Conservation (phyloP, 2,888 invertebrate genomes). For the Coleophora deauratella region DNA sequence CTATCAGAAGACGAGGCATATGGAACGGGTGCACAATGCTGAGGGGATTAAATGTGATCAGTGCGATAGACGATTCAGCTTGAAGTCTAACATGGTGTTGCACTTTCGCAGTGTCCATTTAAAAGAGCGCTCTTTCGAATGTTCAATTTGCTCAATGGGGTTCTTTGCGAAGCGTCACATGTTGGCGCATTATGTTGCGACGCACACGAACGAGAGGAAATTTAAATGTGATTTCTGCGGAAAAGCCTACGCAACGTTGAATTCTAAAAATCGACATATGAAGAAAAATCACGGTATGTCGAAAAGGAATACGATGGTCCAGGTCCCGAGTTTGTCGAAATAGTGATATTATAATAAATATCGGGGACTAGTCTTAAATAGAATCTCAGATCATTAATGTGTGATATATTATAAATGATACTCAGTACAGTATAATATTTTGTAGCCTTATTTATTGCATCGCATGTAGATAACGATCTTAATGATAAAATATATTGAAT, state of each 20-base stretch:
- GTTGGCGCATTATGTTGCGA: slow-evolving; percentile 62
- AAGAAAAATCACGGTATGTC: slow-evolving; percentile 56
- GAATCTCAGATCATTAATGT: no score
- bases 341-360: no score
- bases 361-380: no score
- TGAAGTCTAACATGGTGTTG: slow-evolving; percentile 51
- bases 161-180: slow-evolving; percentile 64
- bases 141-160: slow-evolving; percentile 60
- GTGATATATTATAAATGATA: no score
- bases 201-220: slow-evolving; percentile 65
- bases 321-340: slow-evolving; percentile 16
- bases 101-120: slow-evolving; percentile 60
- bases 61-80: slow-evolving; percentile 61
- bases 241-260: slow-evolving; percentile 66
- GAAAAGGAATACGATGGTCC: slow-evolving; percentile 20
- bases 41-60: slow-evolving; percentile 58
- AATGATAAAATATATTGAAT: no score
- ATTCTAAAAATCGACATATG: slow-evolving; percentile 57
- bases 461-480: no score
- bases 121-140: slow-evolving; percentile 58
- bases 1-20: slow-evolving; percentile 61
- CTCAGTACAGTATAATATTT: no score
- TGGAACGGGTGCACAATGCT: slow-evolving; percentile 59
- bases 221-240: slow-evolving; percentile 76
- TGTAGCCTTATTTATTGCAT: no score